phyloP scores from a whole-genome alignment of 2,888 invertebrate genomes.

The Pedicia rivosa region DNA sequence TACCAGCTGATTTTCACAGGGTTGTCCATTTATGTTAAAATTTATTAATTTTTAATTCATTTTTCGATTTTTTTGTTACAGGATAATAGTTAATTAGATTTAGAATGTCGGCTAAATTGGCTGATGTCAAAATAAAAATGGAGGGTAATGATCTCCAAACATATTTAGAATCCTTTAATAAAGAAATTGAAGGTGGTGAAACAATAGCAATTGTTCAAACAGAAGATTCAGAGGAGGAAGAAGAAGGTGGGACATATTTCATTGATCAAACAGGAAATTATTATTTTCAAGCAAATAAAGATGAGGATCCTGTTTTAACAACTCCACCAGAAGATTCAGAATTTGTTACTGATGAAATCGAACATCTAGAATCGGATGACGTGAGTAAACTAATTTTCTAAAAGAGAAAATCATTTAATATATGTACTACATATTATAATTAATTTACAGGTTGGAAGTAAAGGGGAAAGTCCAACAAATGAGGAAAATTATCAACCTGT shows the following conservation, averaged over 20 bases:
- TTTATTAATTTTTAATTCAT: no score
- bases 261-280: constrained; percentile 70
- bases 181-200: constrained; percentile 46
- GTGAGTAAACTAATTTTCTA: no score
- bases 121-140: constrained; percentile 27
- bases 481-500: constrained; percentile 5
- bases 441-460: constrained; percentile 6
- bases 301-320: constrained; percentile 45
- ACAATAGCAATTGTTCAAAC: constrained; percentile 6
- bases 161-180: constrained; percentile 67
- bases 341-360: constrained; percentile 6
- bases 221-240: constrained; percentile 27
- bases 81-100: no score
- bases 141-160: constrained; percentile 46
- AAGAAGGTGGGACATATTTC: constrained; percentile 56
- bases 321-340: constrained; percentile 35
- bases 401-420: no score
- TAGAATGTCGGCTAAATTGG: constrained; percentile 27
- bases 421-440: background rate
- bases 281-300: constrained; percentile 59
- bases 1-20: no score
- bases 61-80: no score
- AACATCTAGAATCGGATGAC: background rate
- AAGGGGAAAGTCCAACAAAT: constrained; percentile 4
- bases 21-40: no score